These are phyloP conservation scores for Lucinisca nassula DNA, from an alignment of 2,888 invertebrate genomes.

Conservation along the genomic window DNA sequence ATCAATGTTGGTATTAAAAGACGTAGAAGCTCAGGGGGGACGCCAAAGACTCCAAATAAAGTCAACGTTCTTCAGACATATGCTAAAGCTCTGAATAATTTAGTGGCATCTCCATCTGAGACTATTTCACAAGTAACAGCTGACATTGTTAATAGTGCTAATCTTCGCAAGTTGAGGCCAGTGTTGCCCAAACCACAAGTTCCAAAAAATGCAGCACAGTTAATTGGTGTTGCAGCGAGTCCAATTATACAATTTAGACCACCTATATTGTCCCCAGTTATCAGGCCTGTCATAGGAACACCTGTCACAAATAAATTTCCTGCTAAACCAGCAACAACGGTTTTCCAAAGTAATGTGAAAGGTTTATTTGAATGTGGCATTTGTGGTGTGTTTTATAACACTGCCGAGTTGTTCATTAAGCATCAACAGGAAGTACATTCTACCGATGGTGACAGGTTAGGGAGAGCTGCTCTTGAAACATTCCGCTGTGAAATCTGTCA, in stretches of 20 bases:
- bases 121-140: no score
- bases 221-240: neutral
- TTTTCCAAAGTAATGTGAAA: conserved; percentile 37
- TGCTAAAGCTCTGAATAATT: neutral
- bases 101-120: neutral
- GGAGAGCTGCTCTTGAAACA: conserved; percentile 63
- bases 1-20: neutral
- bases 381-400: conserved; percentile 65
- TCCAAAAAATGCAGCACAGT: neutral
- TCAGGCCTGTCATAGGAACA: no score
- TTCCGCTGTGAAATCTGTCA: conserved; percentile 65
- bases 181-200: neutral
- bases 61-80: neutral
- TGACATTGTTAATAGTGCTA: neutral
- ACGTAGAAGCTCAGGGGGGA: neutral
- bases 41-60: neutral
- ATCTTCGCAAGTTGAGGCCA: neutral
- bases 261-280: neutral
- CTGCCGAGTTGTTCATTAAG: conserved; percentile 58
- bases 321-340: no score
- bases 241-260: neutral
- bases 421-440: conserved; percentile 56
- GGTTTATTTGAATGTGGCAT: conserved; percentile 68
- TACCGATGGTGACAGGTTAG: conserved; percentile 16
- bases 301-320: no score